These are phyloP conservation scores for Mythimna impura DNA, from an alignment of 2,888 invertebrate species.

Conservation along the genomic window DNA sequence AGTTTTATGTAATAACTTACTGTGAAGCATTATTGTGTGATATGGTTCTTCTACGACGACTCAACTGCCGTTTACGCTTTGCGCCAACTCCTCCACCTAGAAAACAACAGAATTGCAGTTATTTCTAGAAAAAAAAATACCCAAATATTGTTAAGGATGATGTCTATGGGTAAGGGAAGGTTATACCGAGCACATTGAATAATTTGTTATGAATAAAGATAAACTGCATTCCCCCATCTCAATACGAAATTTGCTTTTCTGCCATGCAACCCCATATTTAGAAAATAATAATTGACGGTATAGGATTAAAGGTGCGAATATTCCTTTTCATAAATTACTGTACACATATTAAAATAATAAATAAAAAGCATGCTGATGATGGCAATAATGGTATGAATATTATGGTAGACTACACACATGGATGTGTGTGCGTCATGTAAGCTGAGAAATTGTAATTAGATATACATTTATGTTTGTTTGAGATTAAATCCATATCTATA, in stretches of 20 bases:
- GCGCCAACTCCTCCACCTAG: conserved; percentile 67
- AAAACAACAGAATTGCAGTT: conserved; percentile 25
- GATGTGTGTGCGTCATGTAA: background rate
- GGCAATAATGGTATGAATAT: background rate
- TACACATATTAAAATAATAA: background rate
- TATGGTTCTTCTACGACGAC: conserved; percentile 56
- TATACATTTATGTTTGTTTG: conserved; percentile 1
- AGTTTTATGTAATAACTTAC: conserved; percentile 33
- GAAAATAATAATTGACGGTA: background rate
- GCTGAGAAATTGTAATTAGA: background rate
- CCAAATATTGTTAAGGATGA: background rate
- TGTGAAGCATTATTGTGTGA: conserved; percentile 51
- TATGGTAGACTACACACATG: no score
- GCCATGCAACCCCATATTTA: conserved; percentile 23
- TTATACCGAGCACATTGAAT: background rate
- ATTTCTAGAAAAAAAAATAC: background rate
- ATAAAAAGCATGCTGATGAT: background rate
- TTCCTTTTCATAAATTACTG: background rate
- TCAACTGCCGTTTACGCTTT: conserved; percentile 63
- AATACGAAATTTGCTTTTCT: background rate
- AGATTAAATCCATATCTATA: background rate
- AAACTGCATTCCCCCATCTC: background rate
- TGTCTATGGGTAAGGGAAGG: background rate
- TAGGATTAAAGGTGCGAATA: background rate
- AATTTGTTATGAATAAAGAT: background rate